Base-by-base conservation (phyloP, 2,113 vertebrate species). In the Larimichthys polyactis region DNA sequence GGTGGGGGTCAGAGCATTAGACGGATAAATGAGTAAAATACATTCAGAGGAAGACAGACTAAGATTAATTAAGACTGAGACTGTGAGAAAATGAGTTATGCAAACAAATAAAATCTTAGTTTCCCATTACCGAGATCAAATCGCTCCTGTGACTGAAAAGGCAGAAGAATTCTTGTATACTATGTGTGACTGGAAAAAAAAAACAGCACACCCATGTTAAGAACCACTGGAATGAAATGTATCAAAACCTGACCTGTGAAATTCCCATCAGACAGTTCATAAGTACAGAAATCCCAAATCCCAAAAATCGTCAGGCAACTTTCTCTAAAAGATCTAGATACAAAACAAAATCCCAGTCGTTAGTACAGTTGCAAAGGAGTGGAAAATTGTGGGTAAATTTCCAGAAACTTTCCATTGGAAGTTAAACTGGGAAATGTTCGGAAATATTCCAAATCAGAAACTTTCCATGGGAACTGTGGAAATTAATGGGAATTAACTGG, bases 121-220 rank as follows among this genome's bases (percentile, higher is more conserved):
- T 22, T 64, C 5, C 52, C 16, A 40, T 19, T 14, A 65, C 36
- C 24, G 11, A 58, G 48, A 65, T 48, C 51, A 17, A 49, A 11
- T 49, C 24, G 8, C 20, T 27, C 48, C n/a, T 49, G 16, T 29
- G 46, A 24, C n/a, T 44, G 17, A 27, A 68, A 44, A n/a, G 52
- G 46, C 46, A 63, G 1, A 71, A 17, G 54, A 78, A 49, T 49
- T 67, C 54, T 49, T 29, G 49, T 44, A 5, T 0, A 15, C 15
- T 43, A 4, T 16, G 17, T 10, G 14, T 5, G 1, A 17, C 0
- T 36, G 36, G 32, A 32, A 32, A 1, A 32, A 0, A 32, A 32
- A 32, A 32, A 32, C 32, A 32, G 32, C 32, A 32, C 32, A 6
- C 32, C 5, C 32, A 32, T 32, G 32, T 32, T 32, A 2, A 46